Conservation (phyloP, 2,888 invertebrate species). For the Caradrina kadenii region DNA sequence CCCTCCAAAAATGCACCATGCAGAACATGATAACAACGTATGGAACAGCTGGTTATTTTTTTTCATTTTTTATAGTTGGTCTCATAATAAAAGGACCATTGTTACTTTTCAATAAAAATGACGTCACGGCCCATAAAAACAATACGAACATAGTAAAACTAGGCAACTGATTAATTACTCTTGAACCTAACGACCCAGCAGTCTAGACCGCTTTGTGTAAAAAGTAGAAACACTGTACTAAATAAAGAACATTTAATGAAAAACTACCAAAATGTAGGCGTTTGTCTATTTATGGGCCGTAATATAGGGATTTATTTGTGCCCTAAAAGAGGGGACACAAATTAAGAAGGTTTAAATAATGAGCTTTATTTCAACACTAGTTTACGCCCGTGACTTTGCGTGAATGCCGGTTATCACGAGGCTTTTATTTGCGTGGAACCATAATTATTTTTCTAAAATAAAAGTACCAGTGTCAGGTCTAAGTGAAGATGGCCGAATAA, state of each 20-base stretch:
- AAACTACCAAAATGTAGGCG: slow-evolving; percentile 11
- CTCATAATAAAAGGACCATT: background rate
- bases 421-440: no score
- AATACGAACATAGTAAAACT: slow-evolving; percentile 15
- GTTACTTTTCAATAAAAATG: slow-evolving; percentile 26
- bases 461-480: no score
- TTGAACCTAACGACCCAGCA: background rate
- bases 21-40: no score
- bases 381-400: no score
- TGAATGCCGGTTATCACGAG: no score
- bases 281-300: background rate
- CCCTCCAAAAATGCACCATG: no score
- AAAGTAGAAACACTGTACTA: slow-evolving; percentile 1
- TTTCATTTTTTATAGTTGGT: no score
- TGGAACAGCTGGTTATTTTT: no score
- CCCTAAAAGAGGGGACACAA: no score
- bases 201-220: slow-evolving; percentile 37
- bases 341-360: background rate
- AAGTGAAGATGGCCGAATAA: no score
- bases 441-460: no score
- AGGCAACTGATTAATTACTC: slow-evolving; percentile 41
- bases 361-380: background rate
- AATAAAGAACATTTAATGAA: slow-evolving; percentile 21
- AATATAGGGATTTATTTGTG: slow-evolving; percentile 4
- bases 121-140: slow-evolving; percentile 13